Evolutionary conservation across 2,888 invertebrate species (phyloP).

Genomic region (Lepetodrilus schrolli): DNA sequence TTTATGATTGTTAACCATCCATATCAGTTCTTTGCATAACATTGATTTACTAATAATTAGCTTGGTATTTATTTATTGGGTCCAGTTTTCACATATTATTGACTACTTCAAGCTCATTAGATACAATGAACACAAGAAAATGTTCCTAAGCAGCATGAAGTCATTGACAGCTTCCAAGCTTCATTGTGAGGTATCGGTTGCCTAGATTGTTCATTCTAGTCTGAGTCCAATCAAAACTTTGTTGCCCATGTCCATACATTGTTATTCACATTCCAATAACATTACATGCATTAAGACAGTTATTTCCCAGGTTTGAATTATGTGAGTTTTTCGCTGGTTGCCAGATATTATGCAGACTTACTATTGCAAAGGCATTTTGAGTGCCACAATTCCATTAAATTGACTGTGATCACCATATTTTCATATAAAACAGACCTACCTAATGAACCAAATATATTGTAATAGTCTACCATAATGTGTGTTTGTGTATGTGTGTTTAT

Average conservation of each 20-base stretch:
- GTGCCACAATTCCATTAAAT: conserved; percentile 12
- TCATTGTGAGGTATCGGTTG: too few relatives aligned
- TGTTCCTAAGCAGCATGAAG: too few relatives aligned
- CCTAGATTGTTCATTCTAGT: conserved; percentile 2
- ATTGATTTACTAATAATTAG: too few relatives aligned
- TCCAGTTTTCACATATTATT: too few relatives aligned
- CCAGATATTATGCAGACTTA: conserved; percentile 16
- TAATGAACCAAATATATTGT: conserved; percentile 22
- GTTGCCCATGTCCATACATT: background rate
- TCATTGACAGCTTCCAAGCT: too few relatives aligned
- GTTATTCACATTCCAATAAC: conserved; percentile 19
- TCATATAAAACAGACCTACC: conserved; percentile 10
- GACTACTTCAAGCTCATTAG: too few relatives aligned
- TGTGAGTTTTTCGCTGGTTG: background rate
- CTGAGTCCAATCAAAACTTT: conserved; percentile 13
- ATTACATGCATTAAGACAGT: background rate
- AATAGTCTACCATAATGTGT: conserved; percentile 18
- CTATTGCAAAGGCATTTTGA: conserved; percentile 10
- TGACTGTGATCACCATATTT: conserved; percentile 24
- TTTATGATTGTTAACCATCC: too few relatives aligned
- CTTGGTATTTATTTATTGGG: too few relatives aligned
- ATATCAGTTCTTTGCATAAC: too few relatives aligned
- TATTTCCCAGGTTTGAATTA: background rate
- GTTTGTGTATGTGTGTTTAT: background rate
- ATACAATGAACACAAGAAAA: too few relatives aligned